Evolutionary conservation across 2,888 invertebrate species (phyloP), one percentile per base, ranked within the genome.

Genomic region (Cheilosia urbana): DNA sequence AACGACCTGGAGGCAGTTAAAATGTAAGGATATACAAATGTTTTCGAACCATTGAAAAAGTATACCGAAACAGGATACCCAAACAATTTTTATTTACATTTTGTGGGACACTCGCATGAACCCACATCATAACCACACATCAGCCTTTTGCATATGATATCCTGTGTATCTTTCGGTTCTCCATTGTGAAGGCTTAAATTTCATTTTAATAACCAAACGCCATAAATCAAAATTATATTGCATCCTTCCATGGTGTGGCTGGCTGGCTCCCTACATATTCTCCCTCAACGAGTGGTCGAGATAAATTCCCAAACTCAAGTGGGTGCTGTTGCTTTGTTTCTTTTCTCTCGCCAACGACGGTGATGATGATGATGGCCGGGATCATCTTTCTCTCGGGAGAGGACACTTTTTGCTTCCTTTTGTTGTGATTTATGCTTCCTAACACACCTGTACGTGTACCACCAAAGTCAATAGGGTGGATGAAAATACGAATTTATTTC

Each of bases 151-250:
- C 62, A 27, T 63, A n/a, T 49, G 1, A 34, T 24, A 42, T 34
- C 37, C 37, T 37, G 37, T 40, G 37, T 55, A 15, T 55, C 53
- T 51, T 15, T 30, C 13, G 21, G 34, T 13, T 77, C 53, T 72
- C 66, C 71, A 71, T 58, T 76, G 69, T 62, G 62, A 77, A 80
- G 82, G 78, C 69, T 87, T 73, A 75, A 89, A 90, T 87, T 88
- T 87, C 88, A 89, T 89, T 90, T 89, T 89, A 89, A 89, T 89
- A 89, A 90, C 88, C 76, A 89, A 88, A 82, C 88, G 90, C 89
- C 89, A 91, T 91, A 91, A 91, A 91, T 91, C 91, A 91, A 90
- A 90, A 76, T 85, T 85, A 85, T 85, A 85, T 85, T 85, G 81
- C 81, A 85, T 77, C 76, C 80, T 85, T 80, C 80, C 80, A 72